Evolutionary conservation across 2,113 vertebrate species (phyloP).

Genomic region (Irena cyanogastra): DNA sequence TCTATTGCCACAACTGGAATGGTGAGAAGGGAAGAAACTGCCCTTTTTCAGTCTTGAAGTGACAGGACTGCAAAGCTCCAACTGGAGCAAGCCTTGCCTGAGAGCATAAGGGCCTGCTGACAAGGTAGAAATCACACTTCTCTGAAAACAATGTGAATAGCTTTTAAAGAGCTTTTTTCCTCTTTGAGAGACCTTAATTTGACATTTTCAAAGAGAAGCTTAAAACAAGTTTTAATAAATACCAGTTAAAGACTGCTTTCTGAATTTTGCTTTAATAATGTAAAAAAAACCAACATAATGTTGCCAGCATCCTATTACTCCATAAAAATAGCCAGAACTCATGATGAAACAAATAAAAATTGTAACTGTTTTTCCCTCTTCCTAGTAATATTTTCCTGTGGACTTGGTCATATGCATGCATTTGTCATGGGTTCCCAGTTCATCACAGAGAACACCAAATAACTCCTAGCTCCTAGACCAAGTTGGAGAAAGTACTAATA

Average conservation of each 20-base stretch:
- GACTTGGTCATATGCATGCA: not conserved
- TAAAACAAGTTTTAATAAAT: not conserved
- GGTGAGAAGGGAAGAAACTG: not conserved
- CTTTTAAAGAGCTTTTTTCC: not conserved
- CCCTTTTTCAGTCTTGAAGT: not conserved
- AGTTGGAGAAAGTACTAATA: not conserved
- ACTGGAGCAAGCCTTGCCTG: not conserved
- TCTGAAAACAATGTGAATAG: not conserved
- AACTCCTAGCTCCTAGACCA: not conserved
- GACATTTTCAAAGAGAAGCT: not conserved
- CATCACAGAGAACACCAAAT: not conserved
- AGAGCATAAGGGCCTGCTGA: not conserved
- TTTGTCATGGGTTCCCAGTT: not conserved
- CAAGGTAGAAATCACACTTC: not conserved
- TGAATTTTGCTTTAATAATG: not conserved
- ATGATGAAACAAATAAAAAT: not conserved
- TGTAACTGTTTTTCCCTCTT: not conserved
- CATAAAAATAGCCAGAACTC: not conserved
- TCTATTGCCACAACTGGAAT: not conserved
- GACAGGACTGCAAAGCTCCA: not conserved
- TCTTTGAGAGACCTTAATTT: not conserved
- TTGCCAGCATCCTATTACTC: not conserved
- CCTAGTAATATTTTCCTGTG: not conserved
- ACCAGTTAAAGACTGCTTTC: not conserved
- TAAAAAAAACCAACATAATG: not conserved